Evolutionary conservation across 37 sponge, comb jelly and placozoan species (phyloP).

Genomic region (Petrosia ficiformis): DNA sequence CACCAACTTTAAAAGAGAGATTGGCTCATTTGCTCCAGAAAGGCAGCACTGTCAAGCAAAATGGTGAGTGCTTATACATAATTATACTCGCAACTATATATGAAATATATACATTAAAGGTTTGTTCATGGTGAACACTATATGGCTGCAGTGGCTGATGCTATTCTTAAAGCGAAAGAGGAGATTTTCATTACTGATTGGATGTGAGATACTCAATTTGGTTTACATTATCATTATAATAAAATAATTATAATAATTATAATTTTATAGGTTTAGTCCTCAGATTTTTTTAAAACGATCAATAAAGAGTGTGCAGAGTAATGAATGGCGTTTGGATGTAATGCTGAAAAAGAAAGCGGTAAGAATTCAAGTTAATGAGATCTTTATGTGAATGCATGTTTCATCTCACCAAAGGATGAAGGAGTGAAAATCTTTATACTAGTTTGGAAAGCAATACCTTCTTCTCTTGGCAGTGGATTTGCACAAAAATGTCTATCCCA

Average conservation of each 20-base stretch:
- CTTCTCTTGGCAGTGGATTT: conserved; percentile 35
- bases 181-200: conserved; percentile 72
- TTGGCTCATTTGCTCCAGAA: conserved; percentile 57
- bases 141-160: conserved; percentile 45
- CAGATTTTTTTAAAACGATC: conserved; percentile 12
- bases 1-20: background rate
- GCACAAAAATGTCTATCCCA: no score
- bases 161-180: conserved; percentile 41
- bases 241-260: background rate
- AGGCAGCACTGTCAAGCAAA: conserved; percentile 3
- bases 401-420: conserved; percentile 9
- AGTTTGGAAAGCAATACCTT: conserved; percentile 43
- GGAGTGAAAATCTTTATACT: conserved; percentile 56
- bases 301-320: background rate
- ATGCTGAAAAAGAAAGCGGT: conserved; percentile 26
- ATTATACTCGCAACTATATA: background rate
- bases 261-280: conserved; percentile 3
- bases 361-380: no score
- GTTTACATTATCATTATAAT: background rate
- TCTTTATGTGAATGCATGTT: background rate
- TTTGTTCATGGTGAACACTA: conserved; percentile 60
- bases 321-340: conserved; percentile 14
- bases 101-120: conserved; percentile 25
- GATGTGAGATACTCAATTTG: conserved; percentile 50
- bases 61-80: conserved; percentile 17